Evolutionary conservation across 92 coral and sea anemone species (phyloP), one percentile per base, ranked within the genome.

Genomic region (Siderastrea siderea): DNA sequence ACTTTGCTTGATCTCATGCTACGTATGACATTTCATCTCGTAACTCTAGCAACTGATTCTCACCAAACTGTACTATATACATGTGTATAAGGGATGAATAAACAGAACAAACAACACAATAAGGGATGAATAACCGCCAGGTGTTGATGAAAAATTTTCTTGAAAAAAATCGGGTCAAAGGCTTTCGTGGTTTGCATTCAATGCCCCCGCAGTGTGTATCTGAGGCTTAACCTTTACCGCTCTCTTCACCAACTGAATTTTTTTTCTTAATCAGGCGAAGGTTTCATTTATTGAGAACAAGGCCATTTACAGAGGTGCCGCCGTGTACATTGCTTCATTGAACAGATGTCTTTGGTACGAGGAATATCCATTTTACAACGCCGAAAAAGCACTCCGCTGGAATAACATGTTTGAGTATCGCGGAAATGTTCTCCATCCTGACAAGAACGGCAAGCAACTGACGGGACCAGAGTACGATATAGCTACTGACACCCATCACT

Each of bases 241-340:
- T 26, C 38, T 26, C 38, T 26, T 26, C 38, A 49, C 53, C 51
- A 15, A n/a, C 16, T 73, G 14, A 7, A 15, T 55, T 7, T 6
- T 46, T 49, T 71, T 51, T 43, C 55, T 54, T 67, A 19, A 43
- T 77, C 45, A 98, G 99, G 90, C 96, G 13, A 98, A 76, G 50
- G 88, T 98, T 10, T 72, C 88, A 6, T 98, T 98, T 83, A 74
- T 90, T 47, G 82, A 91, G 82, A 98, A 98, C 92, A 86, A 90
- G 51, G 99, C 99, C 70, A 91, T 83, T 51, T 65, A 92, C 14
- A 94, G 94, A 62, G 99, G 98, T 38, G 95, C 99, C 38, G 99
- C 99, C 43, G 90, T 98, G 16, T 90, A 77, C 61, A 92, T 92
- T 4, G 90, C 96, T 15, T 88, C 98, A 13, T 79, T 98, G 61